These are phyloP conservation scores for Pteronotus mesoamericanus DNA, from an alignment of 2,797 vertebrate genomes.

Conservation along the genomic window DNA sequence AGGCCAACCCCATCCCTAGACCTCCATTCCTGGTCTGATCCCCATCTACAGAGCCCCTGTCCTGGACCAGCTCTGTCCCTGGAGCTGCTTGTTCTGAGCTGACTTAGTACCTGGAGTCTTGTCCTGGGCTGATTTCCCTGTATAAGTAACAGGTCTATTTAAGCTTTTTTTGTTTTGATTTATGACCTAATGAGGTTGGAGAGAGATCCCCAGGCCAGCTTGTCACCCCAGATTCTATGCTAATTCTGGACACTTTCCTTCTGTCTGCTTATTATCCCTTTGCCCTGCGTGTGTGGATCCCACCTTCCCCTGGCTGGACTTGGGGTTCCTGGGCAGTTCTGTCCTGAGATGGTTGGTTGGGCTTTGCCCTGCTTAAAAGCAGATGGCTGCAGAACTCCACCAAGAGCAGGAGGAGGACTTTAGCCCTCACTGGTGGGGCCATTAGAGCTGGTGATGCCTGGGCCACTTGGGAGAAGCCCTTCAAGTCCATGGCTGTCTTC, in stretches of 20 bases:
- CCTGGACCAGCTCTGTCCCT: neutral
- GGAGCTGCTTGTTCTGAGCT: neutral
- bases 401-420: neutral
- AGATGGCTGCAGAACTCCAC: neutral
- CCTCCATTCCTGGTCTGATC: neutral
- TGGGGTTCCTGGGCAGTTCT: neutral
- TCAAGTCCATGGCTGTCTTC: neutral
- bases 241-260: neutral
- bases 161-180: neutral
- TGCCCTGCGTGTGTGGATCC: neutral
- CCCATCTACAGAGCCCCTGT: neutral
- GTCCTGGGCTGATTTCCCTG: neutral
- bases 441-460: neutral
- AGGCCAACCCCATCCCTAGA: too few relatives aligned
- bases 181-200: neutral
- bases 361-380: neutral
- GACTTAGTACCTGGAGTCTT: neutral
- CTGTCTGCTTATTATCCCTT: neutral
- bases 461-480: accelerated
- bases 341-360: neutral
- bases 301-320: neutral
- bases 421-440: neutral
- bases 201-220: neutral
- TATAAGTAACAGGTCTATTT: neutral
- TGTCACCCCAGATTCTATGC: neutral